Conservation (phyloP, 1,140 invertebrate genomes). For the Sarcophaga peregrina region DNA sequence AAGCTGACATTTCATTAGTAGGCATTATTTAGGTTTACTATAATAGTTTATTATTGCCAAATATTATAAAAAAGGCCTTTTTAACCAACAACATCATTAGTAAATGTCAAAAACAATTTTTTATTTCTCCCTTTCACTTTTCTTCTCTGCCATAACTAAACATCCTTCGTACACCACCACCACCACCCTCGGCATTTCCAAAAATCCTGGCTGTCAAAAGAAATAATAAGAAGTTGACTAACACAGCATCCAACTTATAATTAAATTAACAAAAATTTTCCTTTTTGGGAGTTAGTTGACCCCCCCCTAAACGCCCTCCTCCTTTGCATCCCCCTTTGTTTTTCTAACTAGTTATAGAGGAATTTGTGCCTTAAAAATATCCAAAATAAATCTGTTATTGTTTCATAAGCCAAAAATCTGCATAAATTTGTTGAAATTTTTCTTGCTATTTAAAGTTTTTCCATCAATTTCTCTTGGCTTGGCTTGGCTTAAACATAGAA, state of each 20-base stretch:
- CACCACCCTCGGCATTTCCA: neutral
- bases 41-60: slow-evolving; percentile 22
- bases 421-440: no score
- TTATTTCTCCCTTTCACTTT: neutral
- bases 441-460: no score
- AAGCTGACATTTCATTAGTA: slow-evolving; percentile 27
- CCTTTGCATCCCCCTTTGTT: no score
- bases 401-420: no score
- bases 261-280: neutral
- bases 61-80: neutral
- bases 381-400: no score
- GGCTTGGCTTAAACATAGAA: neutral
- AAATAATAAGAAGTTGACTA: neutral
- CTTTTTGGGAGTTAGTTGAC: no score
- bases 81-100: slow-evolving; percentile 8
- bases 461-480: no score
- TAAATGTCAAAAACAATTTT: slow-evolving; percentile 25
- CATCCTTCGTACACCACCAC: neutral
- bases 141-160: no score
- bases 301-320: no score
- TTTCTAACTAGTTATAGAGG: no score
- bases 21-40: slow-evolving; percentile 27
- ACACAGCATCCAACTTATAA: neutral
- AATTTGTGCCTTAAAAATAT: no score
- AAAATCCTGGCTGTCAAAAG: neutral